Base-by-base conservation (phyloP, 2,888 invertebrate genomes). In the Oxytorus armatus region DNA sequence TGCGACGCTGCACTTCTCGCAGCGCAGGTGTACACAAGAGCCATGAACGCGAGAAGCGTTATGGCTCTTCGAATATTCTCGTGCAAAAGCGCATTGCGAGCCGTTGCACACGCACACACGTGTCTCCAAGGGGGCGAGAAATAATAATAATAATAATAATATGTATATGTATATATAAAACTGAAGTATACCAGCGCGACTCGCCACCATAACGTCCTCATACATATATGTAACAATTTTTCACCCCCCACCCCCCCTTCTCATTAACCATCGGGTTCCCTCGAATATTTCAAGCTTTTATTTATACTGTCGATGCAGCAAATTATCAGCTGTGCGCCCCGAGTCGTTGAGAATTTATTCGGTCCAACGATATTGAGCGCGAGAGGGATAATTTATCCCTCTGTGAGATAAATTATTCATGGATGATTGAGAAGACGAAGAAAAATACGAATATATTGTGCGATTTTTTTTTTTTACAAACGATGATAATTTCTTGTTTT, bases 1-100 rank as follows among this genome's bases (percentile, higher is more conserved):
- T 66, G 33, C 66, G 61, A 70, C 61, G 72, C 47, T 51, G 59
- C 44, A 53, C 59, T 72, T 51, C 70, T 65, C 66, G 29, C 47
- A 8, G 59, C 75, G 79, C 79, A 77, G 76, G 76, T 76, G 79
- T 76, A 77, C 70, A 57, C 69, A 57, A 65, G 70, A n/a, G 70
- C 47, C 49, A 68, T 79, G 70, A 51, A 65, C 65, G 51, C 79
- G 70, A 70, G 51, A 59, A 77, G 70, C 74, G 42, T 49, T 69
- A 33, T 18, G 49, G 53, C n/a, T n/a, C 53, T 63, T 68, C 53
- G 39, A 25, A 25, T 51, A 68, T 53, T 68, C 25, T 16, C 16
- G 25, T 25, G 25, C 23, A 59, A 59, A 63, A 61, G 53, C 73
- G 55, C n/a, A n/a, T n/a, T 75, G 68, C 47, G 69, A 69, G 68